Percentiles rank a stretch among this genome's conserved stretches.
These are phyloP conservation scores for Schrankia costaestrigalis DNA, from an alignment of 2,888 invertebrate genomes.

Conservation along the genomic window DNA sequence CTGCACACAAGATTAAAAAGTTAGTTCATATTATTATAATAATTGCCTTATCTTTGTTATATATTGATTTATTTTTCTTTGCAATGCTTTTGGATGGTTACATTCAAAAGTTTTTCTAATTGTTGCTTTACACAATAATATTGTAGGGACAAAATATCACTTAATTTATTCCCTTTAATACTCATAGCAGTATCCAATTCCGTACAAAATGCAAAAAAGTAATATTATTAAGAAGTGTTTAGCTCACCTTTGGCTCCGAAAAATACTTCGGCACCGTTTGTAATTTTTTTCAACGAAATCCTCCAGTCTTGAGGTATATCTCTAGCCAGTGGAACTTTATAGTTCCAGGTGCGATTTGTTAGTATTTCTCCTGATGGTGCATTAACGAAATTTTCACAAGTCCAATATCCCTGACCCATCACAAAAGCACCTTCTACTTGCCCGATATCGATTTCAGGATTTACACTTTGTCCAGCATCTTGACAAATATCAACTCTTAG, in stretches of 20 bases:
- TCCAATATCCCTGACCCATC: slow-evolving; percentile 88
- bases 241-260: slow-evolving; percentile 85
- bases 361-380: slow-evolving; percentile 84
- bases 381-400: slow-evolving; percentile 84
- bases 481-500: slow-evolving; percentile 84
- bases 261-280: slow-evolving; percentile 81
- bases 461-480: slow-evolving; percentile 85
- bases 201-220: too few relatives aligned
- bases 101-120: too few relatives aligned
- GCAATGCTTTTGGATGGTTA: too few relatives aligned
- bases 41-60: neutral
- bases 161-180: neutral
- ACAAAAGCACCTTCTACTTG: slow-evolving; percentile 86
- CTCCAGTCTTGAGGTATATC: slow-evolving; percentile 89
- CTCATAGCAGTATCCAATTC: neutral
- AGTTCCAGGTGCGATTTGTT: slow-evolving; percentile 89
- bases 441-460: slow-evolving; percentile 82
- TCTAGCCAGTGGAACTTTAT: slow-evolving; percentile 85
- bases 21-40: neutral
- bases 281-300: slow-evolving; percentile 82
- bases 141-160: neutral
- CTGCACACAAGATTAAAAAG: slow-evolving; percentile 39
- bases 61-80: too few relatives aligned
- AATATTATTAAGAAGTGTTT: slow-evolving; percentile 44
- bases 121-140: too few relatives aligned